Base-by-base conservation (phyloP, 1,140 invertebrate species). In the Papilio dardanus region DNA sequence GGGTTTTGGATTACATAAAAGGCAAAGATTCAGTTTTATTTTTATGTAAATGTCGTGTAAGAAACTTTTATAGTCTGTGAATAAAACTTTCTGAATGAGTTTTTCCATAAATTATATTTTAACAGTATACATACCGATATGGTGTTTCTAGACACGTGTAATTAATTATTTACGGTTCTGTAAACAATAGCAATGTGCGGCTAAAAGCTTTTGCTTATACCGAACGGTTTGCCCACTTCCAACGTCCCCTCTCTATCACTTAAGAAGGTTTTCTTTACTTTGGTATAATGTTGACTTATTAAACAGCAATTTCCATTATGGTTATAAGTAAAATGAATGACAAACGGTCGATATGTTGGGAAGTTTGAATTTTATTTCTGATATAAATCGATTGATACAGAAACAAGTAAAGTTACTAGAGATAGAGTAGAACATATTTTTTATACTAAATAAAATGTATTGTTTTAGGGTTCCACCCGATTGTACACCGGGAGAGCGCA, bases 141-240 rank as follows among this genome's bases (percentile, higher is more conserved):
- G 16, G 30, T 31, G 65, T 33, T 16, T 30, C 30, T 16, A 66
- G 65, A 33, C 65, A 12, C 65, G 65, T 67, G 65, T 35, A 35
- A 67, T 31, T 67, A 35, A 67, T 67, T 67, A 33, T 67, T 62
- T 62, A 30, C 54, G 54, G 54, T 28, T 67, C 65, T 67, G 65
- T 67, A 67, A 67, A 31, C 65, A 31, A 67, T 67, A 35, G 12
- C 33, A 33, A 33, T 67, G 31, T 19, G n/a, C 65, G 65, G 30
- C 33, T 35, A 67, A 67, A 67, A 19, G 65, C 65, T 67, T 54
- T 54, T 54, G 50, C 8, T 4, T 54, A 54, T 24, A 54, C 50
- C 21, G 50, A 24, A 24, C 16, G 21, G 50, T 54, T 28, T 62
- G 54, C 54, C 21, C 54, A 12, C 21, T 54, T 14, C 50, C 54